These are phyloP conservation scores for Acronicta leporina DNA, from an alignment of 2,888 invertebrate species.

Conservation along the genomic window DNA sequence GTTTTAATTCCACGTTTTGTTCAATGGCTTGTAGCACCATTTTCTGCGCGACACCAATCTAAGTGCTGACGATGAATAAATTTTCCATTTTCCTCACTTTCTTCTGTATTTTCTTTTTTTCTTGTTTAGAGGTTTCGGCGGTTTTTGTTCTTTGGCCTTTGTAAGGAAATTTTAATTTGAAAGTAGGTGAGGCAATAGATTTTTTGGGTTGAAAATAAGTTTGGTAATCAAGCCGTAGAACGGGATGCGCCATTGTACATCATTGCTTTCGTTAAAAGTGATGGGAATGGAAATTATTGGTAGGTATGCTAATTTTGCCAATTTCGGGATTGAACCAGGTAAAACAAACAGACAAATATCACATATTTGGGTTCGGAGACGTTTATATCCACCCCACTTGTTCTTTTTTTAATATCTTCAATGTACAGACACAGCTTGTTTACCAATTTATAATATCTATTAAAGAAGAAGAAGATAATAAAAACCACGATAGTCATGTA, in stretches of 20 bases:
- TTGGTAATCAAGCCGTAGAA: constrained; percentile 47
- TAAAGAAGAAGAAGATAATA: too few species aligned
- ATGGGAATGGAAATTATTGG: constrained; percentile 35
- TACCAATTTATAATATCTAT: too few species aligned
- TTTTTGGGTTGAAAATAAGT: constrained; percentile 48
- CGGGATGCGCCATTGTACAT: constrained; percentile 35
- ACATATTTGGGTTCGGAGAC: too few species aligned
- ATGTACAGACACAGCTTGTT: too few species aligned
- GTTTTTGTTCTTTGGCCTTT: constrained; percentile 58
- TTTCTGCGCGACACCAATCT: constrained; percentile 58
- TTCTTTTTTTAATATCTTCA: too few species aligned
- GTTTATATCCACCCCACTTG: too few species aligned
- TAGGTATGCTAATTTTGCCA: constrained; percentile 27
- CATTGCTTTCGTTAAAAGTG: constrained; percentile 45
- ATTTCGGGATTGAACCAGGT: constrained; percentile 17
- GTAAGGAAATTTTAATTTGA: constrained; percentile 62
- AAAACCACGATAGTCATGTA: too few species aligned
- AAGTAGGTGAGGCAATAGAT: constrained; percentile 57
- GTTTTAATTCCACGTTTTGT: constrained; percentile 64
- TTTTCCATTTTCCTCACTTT: constrained; percentile 66
- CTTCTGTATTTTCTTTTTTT: constrained; percentile 58
- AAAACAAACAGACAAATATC: too few species aligned
- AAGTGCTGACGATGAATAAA: constrained; percentile 74
- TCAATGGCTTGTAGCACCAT: constrained; percentile 61
- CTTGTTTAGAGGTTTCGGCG: constrained; percentile 54